Conservation (phyloP, 1,140 invertebrate genomes). For the Drosophila aff. region DNA sequence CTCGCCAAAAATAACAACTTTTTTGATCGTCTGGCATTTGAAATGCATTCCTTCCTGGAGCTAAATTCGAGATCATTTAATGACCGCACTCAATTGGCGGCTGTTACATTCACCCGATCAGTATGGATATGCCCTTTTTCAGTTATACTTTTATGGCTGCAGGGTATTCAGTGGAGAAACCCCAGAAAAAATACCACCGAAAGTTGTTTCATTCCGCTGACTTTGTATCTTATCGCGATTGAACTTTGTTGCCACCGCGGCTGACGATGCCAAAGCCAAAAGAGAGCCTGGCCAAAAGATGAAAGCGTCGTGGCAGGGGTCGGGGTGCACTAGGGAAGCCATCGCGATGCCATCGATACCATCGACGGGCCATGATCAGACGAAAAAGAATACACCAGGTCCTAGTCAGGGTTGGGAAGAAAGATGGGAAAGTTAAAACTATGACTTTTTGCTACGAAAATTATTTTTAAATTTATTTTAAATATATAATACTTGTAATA, state of each 20-base stretch:
- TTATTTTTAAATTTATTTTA: too few species aligned
- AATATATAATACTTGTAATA: not conserved
- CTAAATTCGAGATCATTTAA: conserved; percentile 36
- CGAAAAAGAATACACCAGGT: conserved; percentile 36
- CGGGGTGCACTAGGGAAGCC: conserved; percentile 20
- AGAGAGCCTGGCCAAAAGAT: conserved; percentile 17
- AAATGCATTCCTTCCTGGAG: conserved; percentile 31
- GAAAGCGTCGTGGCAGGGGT: conserved; percentile 14
- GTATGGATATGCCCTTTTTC: conserved; percentile 64
- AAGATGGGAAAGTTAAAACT: too few species aligned
- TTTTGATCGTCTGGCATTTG: conserved; percentile 23
- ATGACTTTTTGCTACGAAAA: not conserved
- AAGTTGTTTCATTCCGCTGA: conserved; percentile 51
- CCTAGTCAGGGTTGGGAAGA: conserved; percentile 28
- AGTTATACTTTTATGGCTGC: conserved; percentile 48
- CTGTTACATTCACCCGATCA: conserved; percentile 62
- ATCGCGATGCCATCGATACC: conserved; percentile 50
- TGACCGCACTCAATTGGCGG: conserved; percentile 30
- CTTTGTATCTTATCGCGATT: conserved; percentile 69
- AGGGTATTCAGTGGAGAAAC: conserved; percentile 60
- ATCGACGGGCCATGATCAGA: conserved; percentile 60
- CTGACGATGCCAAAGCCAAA: conserved; percentile 22
- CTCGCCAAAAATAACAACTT: not conserved
- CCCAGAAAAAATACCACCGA: conserved; percentile 34
- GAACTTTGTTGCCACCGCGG: conserved; percentile 76